Percentiles rank a stretch among this genome's conserved stretches.
Conservation (phyloP, 2,888 invertebrate species). For the Parapristionchus giblindavisi region DNA sequence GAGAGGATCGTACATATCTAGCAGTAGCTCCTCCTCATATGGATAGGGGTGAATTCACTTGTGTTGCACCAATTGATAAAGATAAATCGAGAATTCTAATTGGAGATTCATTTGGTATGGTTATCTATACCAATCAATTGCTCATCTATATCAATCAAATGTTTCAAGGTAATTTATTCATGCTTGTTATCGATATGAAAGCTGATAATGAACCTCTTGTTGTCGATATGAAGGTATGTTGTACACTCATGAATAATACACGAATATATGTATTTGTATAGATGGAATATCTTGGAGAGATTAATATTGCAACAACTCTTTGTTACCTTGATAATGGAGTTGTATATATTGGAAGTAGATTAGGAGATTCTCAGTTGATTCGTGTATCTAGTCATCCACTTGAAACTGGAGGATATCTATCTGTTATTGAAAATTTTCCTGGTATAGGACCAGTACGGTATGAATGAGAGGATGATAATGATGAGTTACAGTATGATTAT, state of each 20-base stretch:
- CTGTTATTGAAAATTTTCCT: slow-evolving; percentile 90
- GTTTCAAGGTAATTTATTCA: slow-evolving; percentile 75
- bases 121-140: too few species aligned
- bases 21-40: slow-evolving; percentile 58
- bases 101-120: slow-evolving; percentile 34
- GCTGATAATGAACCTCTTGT: slow-evolving; percentile 76
- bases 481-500: slow-evolving; percentile 81
- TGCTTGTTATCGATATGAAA: slow-evolving; percentile 89
- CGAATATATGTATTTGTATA: slow-evolving; percentile 39
- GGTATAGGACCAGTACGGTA: slow-evolving; percentile 92
- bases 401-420: slow-evolving; percentile 74
- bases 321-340: slow-evolving; percentile 98
- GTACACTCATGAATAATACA: neutral
- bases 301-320: slow-evolving; percentile 89
- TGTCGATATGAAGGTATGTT: slow-evolving; percentile 87
- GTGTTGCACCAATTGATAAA: slow-evolving; percentile 91
- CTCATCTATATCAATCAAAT: too few species aligned
- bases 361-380: slow-evolving; percentile 95
- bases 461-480: slow-evolving; percentile 70
- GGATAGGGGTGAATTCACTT: slow-evolving; percentile 89
- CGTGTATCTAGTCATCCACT: slow-evolving; percentile 67
- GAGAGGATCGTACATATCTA: slow-evolving; percentile 49
- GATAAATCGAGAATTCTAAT: slow-evolving; percentile 70
- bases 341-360: slow-evolving; percentile 88
- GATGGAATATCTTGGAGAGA: slow-evolving; percentile 70